Evolutionary conservation across 1,140 invertebrate species (phyloP), one percentile per base, ranked within the genome.

Genomic region (Galleria mellonella): DNA sequence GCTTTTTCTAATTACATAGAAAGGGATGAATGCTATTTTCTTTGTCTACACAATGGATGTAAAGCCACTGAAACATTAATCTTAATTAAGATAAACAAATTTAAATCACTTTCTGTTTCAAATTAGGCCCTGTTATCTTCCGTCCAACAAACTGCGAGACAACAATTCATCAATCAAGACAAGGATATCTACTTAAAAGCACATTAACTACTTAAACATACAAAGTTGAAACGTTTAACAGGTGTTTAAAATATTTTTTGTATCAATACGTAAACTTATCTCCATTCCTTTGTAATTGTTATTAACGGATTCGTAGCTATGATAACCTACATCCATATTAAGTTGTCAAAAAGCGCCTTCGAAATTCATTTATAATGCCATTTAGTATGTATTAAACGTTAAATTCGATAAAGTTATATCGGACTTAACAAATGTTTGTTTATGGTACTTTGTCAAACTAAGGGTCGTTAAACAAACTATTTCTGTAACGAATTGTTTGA

Each of bases 161-260:
- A 62, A 62, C 59, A 64, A 72, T 70, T 64, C 73, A 83, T 83
- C 76, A 83, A 81, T 82, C 76, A 83, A 74, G 70, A 62, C 65
- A 68, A 64, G 65, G 62, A 71, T 72, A 75, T 68, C 74, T 73
- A 81, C 69, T 83, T 83, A 75, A 78, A 81, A 78, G 62, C 39
- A 71, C 67, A 82, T 84, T 76, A 81, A 72, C 53, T 58, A 51
- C 47, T 62, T 58, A 62, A 68, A 65, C 57, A 66, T 54, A 68
- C 59, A 51, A 43, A 51, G 17, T 23, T 23, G 17, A 23, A 23
- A 17, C 28, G 49, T 52, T 46, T 29, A 62, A 56, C 59, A 67
- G 69, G 58, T 67, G 62, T 31, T 33, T 51, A 40, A 12, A 36
- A 32, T 43, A 49, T 38, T 49, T 44, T 44, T 46, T 54, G 13